A percentile compares a stretch with the other conserved stretches of the same genome.
phyloP scores from a whole-genome alignment of 2,113 vertebrate species.

The Alligator mississippiensis region DNA sequence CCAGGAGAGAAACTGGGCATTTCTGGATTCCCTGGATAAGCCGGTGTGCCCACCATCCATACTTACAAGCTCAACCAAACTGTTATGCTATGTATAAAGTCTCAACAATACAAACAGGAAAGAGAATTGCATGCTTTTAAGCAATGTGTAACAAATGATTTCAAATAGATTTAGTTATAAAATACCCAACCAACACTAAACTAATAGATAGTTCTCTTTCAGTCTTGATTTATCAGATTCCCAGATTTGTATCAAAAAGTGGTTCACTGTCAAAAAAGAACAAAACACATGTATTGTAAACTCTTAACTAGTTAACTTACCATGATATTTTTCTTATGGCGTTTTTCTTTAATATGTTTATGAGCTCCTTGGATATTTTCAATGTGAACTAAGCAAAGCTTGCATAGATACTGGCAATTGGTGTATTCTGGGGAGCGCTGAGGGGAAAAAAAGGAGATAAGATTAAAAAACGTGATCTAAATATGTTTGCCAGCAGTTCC shows the following conservation, averaged over 20 bases:
- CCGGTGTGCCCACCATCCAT: neutral
- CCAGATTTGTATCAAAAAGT: neutral
- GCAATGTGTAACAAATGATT: neutral
- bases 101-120: neutral
- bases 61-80: neutral
- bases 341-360: constrained; percentile 99
- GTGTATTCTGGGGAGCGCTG: constrained; percentile 96
- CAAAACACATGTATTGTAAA: neutral
- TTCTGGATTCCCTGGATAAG: neutral
- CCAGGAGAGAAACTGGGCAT: neutral
- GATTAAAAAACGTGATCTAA: neutral
- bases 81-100: neutral
- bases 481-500: neutral
- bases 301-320: constrained; percentile 77
- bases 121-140: neutral
- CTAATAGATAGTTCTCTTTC: neutral
- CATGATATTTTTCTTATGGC: constrained; percentile 99
- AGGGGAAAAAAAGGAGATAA: constrained; percentile 45
- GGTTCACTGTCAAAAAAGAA: neutral
- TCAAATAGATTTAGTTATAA: neutral
- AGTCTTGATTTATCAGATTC: neutral
- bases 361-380: constrained; percentile 98
- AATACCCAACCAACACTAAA: neutral
- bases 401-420: constrained; percentile 98
- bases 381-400: constrained; percentile 96